phyloP scores from a whole-genome alignment of 2,797 vertebrate genomes.

The Pseudopleuronectes americanus region DNA sequence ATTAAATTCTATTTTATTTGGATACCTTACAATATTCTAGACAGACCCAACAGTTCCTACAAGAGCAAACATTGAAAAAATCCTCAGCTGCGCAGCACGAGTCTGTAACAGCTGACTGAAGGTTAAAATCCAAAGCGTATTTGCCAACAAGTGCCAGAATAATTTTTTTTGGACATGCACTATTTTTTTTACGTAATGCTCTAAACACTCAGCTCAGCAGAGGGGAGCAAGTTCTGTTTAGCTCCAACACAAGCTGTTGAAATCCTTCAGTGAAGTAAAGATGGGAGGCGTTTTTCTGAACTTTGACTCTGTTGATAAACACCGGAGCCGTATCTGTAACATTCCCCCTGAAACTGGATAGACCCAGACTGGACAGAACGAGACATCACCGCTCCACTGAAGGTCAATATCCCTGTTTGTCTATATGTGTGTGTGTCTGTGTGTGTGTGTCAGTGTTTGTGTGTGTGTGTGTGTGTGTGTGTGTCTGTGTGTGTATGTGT shows the following conservation, averaged over 20 bases:
- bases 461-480: slow-evolving; percentile 18
- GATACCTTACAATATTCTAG: no score
- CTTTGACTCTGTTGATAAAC: slow-evolving; percentile 78
- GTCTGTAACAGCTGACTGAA: no score
- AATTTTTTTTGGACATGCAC: slow-evolving; percentile 1
- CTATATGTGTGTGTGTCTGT: slow-evolving; percentile 15
- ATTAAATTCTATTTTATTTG: no score
- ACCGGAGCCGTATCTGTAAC: slow-evolving; percentile 27
- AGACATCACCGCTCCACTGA: slow-evolving; percentile 24
- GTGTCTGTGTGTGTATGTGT: background rate
- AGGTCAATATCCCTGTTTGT: slow-evolving; percentile 53
- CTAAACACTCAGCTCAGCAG: background rate
- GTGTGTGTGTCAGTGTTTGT: slow-evolving; percentile 10
- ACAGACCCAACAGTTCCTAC: no score
- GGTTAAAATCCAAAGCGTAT: background rate
- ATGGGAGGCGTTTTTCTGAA: slow-evolving; percentile 53
- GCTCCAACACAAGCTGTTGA: slow-evolving; percentile 13
- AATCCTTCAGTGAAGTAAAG: slow-evolving; percentile 37
- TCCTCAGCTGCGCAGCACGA: no score
- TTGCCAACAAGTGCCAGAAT: background rate
- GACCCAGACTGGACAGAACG: slow-evolving; percentile 58
- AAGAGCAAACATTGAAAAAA: no score
- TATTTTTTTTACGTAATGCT: background rate
- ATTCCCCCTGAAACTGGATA: slow-evolving; percentile 72
- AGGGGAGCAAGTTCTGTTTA: background rate